Evolutionary conservation across 2,113 vertebrate species (phyloP).

Genomic region (Lipophrys pholis): DNA sequence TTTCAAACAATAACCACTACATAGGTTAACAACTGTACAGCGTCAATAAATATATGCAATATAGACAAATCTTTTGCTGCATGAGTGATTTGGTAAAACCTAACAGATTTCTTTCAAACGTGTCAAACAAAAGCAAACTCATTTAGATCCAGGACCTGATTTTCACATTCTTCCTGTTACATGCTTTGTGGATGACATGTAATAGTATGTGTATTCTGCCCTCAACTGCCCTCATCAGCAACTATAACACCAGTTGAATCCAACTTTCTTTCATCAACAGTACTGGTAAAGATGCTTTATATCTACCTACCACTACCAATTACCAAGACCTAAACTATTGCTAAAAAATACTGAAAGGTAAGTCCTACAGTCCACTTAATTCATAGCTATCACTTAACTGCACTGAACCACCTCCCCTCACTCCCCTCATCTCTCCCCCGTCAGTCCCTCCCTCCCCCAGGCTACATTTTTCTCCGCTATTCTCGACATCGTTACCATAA

Average conservation of each 20-base stretch:
- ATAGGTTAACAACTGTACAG: too few relatives aligned
- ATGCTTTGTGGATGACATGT: too few relatives aligned
- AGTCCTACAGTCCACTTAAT: conserved; percentile 34
- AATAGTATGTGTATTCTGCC: too few relatives aligned
- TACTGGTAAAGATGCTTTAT: neutral
- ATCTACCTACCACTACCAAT: conserved; percentile 9
- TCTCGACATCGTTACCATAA: conserved; percentile 82
- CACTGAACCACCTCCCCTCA: conserved; percentile 40
- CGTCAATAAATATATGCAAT: too few relatives aligned
- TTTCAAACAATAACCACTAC: too few relatives aligned
- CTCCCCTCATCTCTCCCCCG: conserved; percentile 47
- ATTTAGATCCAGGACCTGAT: too few relatives aligned
- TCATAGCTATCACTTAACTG: conserved; percentile 57
- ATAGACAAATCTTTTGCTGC: too few relatives aligned
- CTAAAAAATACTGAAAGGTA: conserved; percentile 25
- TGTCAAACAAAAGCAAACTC: too few relatives aligned
- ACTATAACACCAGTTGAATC: neutral
- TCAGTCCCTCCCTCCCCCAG: conserved; percentile 66
- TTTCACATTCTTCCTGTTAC: too few relatives aligned
- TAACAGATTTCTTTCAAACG: too few relatives aligned
- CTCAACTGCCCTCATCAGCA: conserved; percentile 29
- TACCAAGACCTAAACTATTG: neutral
- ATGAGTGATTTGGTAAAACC: too few relatives aligned
- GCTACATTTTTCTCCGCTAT: conserved; percentile 71
- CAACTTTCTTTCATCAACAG: neutral